Percentiles rank a stretch among this genome's conserved stretches.
Conservation (phyloP, 2,888 invertebrate genomes). For the Cetonia aurata region DNA sequence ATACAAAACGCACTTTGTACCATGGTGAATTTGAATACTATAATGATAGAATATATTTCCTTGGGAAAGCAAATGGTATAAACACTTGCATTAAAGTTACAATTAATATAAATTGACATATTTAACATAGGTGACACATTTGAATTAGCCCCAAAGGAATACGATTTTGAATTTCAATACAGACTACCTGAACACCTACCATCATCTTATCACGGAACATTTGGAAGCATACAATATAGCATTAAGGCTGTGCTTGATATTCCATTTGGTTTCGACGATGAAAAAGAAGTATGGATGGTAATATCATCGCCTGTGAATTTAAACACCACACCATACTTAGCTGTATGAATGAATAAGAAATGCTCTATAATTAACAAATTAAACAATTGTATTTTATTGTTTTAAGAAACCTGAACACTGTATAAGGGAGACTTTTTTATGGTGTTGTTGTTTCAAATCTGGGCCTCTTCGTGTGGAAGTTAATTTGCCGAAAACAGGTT, state of each 20-base stretch:
- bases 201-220: neutral
- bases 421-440: neutral
- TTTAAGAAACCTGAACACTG: constrained; percentile 14
- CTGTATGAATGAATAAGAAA: neutral
- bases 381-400: neutral
- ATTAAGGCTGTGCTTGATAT: neutral
- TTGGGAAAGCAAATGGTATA: neutral
- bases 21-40: neutral
- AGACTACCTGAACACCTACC: constrained; percentile 8
- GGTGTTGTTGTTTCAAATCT: constrained; percentile 1
- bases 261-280: constrained; percentile 7
- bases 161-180: constrained; percentile 16
- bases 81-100: neutral
- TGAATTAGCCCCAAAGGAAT: neutral
- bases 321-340: neutral
- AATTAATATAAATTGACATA: too few relatives aligned
- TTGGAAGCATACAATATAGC: constrained; percentile 1
- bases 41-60: neutral
- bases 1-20: neutral
- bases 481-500: constrained; percentile 11
- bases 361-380: neutral
- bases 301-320: constrained; percentile 14
- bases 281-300: neutral
- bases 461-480: constrained; percentile 5
- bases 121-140: neutral